phyloP scores from a whole-genome alignment of 2,113 vertebrate genomes.

The Lagopus muta region DNA sequence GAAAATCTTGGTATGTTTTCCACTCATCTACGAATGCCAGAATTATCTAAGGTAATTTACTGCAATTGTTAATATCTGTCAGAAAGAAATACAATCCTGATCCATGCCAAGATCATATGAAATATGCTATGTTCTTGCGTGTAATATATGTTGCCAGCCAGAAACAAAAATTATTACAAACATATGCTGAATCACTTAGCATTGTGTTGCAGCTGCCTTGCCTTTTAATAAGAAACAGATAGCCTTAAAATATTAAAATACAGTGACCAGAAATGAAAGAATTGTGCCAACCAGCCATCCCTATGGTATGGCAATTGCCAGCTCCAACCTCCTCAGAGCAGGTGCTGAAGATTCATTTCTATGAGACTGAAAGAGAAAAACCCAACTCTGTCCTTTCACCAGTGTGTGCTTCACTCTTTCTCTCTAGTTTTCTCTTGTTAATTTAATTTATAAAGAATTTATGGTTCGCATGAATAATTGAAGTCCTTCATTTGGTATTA shows the following conservation, averaged over 20 bases:
- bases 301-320: neutral
- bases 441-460: neutral
- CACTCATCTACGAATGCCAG: neutral
- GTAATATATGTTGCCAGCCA: neutral
- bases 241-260: neutral
- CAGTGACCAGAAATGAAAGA: neutral
- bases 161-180: neutral
- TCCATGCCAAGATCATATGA: neutral
- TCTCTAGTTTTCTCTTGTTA: neutral
- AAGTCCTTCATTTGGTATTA: neutral
- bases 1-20: neutral
- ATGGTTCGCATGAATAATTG: neutral
- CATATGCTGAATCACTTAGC: neutral
- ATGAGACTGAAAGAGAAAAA: neutral
- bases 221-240: neutral
- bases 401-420: neutral
- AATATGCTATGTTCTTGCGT: neutral
- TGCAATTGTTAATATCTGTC: neutral
- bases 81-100: neutral
- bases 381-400: neutral
- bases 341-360: neutral
- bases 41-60: neutral
- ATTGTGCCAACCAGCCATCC: neutral
- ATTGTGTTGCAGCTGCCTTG: neutral
- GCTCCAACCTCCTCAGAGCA: neutral